A percentile compares a stretch with the other conserved stretches of the same genome.
Evolutionary conservation across 2,888 invertebrate genomes (phyloP).

Genomic region (Crioceris asparagi): DNA sequence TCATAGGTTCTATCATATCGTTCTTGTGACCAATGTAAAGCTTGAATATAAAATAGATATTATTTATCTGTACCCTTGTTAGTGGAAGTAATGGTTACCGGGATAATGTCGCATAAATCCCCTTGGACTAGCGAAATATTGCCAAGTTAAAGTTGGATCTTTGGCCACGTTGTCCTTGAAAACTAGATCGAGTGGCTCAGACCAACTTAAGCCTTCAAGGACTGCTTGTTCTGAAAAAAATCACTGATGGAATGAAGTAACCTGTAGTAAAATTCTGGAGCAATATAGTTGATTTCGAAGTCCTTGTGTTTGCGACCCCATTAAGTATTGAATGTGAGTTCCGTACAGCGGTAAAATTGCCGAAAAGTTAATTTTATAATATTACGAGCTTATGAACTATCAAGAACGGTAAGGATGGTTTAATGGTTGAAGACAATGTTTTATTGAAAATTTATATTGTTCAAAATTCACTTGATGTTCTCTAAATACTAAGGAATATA

Average conservation of each 20-base stretch:
- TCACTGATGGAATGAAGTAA: not conserved
- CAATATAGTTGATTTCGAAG: no score
- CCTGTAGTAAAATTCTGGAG: not conserved
- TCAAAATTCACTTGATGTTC: no score
- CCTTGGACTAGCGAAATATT: conserved; percentile 93
- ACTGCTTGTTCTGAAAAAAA: conserved; percentile 58
- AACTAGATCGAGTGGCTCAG: conserved; percentile 78
- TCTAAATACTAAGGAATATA: no score
- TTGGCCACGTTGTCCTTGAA: conserved; percentile 77
- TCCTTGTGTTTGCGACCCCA: no score
- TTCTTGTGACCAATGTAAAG: conserved; percentile 56
- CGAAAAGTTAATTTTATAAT: no score
- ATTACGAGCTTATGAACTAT: no score
- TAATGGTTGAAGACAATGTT: no score
- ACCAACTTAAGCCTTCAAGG: conserved; percentile 89
- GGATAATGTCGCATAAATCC: conserved; percentile 97
- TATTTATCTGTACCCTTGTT: not conserved
- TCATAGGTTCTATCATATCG: conserved; percentile 67
- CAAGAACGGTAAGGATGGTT: no score
- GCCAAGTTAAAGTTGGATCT: conserved; percentile 90
- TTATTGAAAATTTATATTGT: no score
- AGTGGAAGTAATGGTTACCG: conserved; percentile 41
- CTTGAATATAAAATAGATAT: conserved; percentile 31
- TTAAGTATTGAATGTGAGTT: no score
- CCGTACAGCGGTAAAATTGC: no score